Conservation (phyloP, 1,140 invertebrate genomes). For the Chymomyza costata region DNA sequence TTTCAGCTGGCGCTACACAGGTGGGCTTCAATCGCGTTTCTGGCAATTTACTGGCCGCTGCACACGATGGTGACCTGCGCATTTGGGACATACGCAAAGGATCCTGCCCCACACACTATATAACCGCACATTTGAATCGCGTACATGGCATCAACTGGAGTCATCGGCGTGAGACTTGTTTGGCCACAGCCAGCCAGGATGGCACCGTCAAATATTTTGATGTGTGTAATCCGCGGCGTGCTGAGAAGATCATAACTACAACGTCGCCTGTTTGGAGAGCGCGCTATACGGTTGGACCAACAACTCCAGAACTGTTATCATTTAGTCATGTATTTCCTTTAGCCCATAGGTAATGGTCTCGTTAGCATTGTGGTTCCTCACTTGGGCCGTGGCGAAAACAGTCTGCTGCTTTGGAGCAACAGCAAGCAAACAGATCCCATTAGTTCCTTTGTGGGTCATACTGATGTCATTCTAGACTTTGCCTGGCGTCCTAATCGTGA, state of each 20-base stretch:
- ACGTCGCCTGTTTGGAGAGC: constrained; percentile 95
- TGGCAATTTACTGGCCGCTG: constrained; percentile 89
- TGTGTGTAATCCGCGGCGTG: constrained; percentile 86
- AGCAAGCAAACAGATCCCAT: constrained; percentile 83
- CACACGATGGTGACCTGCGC: constrained; percentile 95
- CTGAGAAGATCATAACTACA: constrained; percentile 88
- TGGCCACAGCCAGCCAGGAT: constrained; percentile 96
- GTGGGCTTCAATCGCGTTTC: constrained; percentile 94
- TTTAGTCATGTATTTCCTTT: constrained; percentile 31
- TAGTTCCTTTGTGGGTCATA: constrained; percentile 93
- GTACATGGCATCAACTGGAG: constrained; percentile 97
- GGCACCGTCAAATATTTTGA: constrained; percentile 97
- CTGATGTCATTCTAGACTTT: constrained; percentile 95
- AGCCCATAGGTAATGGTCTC: constrained; percentile 94
- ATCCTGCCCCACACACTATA: constrained; percentile 91
- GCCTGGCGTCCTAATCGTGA: constrained; percentile 86
- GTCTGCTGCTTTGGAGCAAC: constrained; percentile 88
- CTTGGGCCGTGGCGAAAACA: constrained; percentile 86
- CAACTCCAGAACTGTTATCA: not conserved
- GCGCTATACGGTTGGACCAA: constrained; percentile 84
- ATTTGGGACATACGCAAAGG: constrained; percentile 96
- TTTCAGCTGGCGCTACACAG: constrained; percentile 91
- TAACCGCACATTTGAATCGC: constrained; percentile 93
- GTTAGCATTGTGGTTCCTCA: constrained; percentile 92
- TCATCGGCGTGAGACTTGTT: constrained; percentile 87